Percentiles rank a stretch among this genome's conserved stretches.
phyloP scores from a whole-genome alignment of 2,888 invertebrate species.

The Pterostichus niger region DNA sequence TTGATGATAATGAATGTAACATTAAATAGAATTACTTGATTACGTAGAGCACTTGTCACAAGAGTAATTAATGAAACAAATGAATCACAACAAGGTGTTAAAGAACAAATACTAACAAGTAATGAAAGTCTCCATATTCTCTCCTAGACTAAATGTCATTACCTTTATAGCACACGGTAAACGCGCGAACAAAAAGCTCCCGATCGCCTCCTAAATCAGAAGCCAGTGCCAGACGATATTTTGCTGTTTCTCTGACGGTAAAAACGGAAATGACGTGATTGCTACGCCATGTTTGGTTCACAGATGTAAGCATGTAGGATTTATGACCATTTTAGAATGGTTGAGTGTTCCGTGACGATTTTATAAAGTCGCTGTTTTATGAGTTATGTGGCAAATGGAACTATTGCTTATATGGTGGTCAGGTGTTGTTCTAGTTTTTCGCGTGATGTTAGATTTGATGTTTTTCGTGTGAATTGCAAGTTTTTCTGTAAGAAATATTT shows the following conservation, averaged over 20 bases:
- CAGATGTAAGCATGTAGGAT: conserved; percentile 23
- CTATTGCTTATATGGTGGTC: conserved; percentile 3
- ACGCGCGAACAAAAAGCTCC: background rate
- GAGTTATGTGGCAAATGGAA: background rate
- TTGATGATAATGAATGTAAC: too few species aligned
- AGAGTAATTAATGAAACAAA: too few species aligned
- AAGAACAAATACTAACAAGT: background rate
- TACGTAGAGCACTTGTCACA: too few species aligned
- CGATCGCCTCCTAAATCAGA: conserved; percentile 38
- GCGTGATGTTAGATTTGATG: conserved; percentile 1
- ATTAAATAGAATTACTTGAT: too few species aligned
- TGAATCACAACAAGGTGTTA: conserved; percentile 14
- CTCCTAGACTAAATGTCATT: conserved; percentile 7
- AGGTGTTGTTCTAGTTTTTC: conserved; percentile 5
- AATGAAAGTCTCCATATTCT: background rate
- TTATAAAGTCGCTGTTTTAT: conserved; percentile 40
- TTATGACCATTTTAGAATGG: conserved; percentile 46
- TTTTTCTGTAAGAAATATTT: background rate
- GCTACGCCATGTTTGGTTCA: conserved; percentile 38
- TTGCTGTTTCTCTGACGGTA: conserved; percentile 22
- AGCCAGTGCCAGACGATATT: conserved; percentile 8
- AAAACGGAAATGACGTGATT: conserved; percentile 56
- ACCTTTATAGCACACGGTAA: conserved; percentile 11
- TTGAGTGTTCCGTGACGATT: conserved; percentile 15
- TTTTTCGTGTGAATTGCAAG: conserved; percentile 4